Conservation (phyloP, 2,113 vertebrate genomes). For the Ivindomyrus marchei region DNA sequence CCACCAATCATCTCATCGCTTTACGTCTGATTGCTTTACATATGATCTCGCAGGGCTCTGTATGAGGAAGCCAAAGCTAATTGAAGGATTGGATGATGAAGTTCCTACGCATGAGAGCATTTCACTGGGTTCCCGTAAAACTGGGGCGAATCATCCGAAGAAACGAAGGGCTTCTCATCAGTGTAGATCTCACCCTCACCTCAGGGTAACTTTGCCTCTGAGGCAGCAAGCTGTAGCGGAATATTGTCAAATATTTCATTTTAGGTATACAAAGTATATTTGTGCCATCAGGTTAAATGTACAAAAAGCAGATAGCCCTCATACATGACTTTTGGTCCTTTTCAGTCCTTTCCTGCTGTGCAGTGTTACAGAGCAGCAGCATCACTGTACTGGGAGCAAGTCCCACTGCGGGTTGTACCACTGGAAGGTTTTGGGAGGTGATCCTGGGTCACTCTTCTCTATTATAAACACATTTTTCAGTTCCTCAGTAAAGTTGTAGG, state of each 20-base stretch:
- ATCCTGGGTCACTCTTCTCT: neutral
- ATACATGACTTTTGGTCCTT: neutral
- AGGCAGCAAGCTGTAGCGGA: neutral
- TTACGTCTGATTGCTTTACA: neutral
- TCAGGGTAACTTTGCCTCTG: neutral
- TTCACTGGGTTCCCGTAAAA: neutral
- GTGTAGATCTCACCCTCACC: neutral
- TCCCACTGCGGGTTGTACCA: neutral
- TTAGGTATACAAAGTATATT: neutral
- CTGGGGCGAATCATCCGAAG: neutral
- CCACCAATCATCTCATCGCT: neutral
- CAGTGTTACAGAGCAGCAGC: neutral
- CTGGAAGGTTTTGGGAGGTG: neutral
- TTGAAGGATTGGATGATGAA: neutral
- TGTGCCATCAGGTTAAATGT: neutral
- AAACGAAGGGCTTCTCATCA: neutral
- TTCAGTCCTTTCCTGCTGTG: neutral
- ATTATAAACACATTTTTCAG: neutral
- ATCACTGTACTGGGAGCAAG: neutral
- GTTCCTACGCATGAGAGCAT: neutral
- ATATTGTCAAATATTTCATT: neutral
- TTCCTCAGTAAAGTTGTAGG: neutral
- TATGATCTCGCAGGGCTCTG: neutral
- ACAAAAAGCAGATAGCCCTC: neutral
- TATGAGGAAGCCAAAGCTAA: neutral